These are phyloP conservation scores for Nomada flava DNA, from an alignment of 2,888 invertebrate genomes.

Conservation along the genomic window DNA sequence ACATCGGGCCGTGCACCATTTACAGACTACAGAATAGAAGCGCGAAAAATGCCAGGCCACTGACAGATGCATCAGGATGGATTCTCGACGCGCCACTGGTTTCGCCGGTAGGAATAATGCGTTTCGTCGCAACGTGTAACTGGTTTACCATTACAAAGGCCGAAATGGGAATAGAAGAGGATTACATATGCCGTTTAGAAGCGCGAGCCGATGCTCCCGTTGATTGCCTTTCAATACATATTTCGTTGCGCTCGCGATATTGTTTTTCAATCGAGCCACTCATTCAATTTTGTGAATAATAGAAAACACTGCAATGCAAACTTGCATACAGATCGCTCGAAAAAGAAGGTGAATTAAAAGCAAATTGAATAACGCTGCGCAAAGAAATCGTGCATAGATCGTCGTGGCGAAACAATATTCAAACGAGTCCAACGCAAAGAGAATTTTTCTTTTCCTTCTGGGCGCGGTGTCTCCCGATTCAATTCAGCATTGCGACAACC, in stretches of 20 bases:
- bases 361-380: too few relatives aligned
- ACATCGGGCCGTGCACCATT: neutral
- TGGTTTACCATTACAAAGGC: constrained; percentile 63
- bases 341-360: neutral
- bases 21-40: neutral
- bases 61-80: neutral
- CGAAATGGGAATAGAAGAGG: constrained; percentile 42
- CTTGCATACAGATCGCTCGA: too few relatives aligned
- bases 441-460: constrained; percentile 29
- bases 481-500: constrained; percentile 38
- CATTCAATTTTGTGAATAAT: neutral
- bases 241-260: constrained; percentile 3
- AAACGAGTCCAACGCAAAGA: constrained; percentile 3
- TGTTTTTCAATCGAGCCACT: constrained; percentile 2
- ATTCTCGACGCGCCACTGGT: neutral
- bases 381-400: neutral
- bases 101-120: constrained; percentile 23
- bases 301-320: neutral
- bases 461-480: constrained; percentile 56
- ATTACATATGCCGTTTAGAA: constrained; percentile 64
- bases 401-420: neutral
- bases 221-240: constrained; percentile 17
- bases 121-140: constrained; percentile 1
- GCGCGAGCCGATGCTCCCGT: constrained; percentile 26
- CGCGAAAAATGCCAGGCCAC: neutral